A percentile compares a stretch with the other conserved stretches of the same genome.
Evolutionary conservation across 2,888 invertebrate genomes (phyloP).

Genomic region (Epinotia bilunana): DNA sequence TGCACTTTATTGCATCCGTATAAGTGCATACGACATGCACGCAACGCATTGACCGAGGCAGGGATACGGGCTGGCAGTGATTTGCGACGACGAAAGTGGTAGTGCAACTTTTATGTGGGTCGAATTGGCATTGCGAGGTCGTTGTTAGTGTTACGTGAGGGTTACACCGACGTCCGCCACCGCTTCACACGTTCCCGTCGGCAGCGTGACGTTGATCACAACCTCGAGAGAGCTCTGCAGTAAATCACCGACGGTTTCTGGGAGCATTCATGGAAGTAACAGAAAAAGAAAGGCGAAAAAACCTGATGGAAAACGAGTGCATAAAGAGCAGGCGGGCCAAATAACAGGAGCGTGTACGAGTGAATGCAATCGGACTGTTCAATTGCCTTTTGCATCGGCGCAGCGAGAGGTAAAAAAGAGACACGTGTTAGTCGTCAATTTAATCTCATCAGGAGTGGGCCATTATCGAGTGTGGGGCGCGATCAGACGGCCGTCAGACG

Average conservation of each 20-base stretch:
- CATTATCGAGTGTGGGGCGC: constrained; percentile 76
- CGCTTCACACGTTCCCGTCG: constrained; percentile 30
- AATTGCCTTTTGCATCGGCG: constrained; percentile 32
- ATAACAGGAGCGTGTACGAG: constrained; percentile 26
- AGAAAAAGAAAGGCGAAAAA: constrained; percentile 25
- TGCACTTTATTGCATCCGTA: constrained; percentile 82
- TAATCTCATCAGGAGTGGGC: constrained; percentile 73
- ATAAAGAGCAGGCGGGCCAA: constrained; percentile 11
- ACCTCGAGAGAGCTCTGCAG: constrained; percentile 21
- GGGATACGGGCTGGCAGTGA: constrained; percentile 78
- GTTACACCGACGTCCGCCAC: constrained; percentile 40
- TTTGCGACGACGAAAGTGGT: constrained; percentile 84
- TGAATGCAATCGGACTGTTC: constrained; percentile 18
- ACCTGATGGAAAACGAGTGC: constrained; percentile 15
- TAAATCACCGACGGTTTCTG: constrained; percentile 18
- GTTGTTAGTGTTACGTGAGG: constrained; percentile 75
- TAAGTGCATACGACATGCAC: constrained; percentile 82
- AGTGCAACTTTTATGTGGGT: constrained; percentile 82
- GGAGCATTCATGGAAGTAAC: constrained; percentile 13
- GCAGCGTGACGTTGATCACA: constrained; percentile 34
- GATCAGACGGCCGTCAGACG: constrained; percentile 79
- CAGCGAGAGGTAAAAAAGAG: constrained; percentile 54
- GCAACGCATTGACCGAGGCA: constrained; percentile 83
- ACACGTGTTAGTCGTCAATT: constrained; percentile 66
- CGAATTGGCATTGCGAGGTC: constrained; percentile 72